Percentiles rank a stretch among this genome's conserved stretches.
These are phyloP conservation scores for Cathartes aura DNA, from an alignment of 2,113 vertebrate species.

Conservation along the genomic window DNA sequence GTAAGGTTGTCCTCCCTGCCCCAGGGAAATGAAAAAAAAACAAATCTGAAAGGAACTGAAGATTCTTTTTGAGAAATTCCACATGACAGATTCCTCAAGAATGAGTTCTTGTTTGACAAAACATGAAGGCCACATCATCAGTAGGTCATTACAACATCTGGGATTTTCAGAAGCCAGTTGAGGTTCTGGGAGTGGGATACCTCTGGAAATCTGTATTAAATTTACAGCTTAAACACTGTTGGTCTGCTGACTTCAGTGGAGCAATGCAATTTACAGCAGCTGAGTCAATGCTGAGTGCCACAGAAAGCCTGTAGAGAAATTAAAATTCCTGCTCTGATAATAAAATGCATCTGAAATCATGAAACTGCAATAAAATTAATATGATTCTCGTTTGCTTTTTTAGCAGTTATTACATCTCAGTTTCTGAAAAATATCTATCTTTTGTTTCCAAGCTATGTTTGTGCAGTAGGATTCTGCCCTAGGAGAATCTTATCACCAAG, in stretches of 20 bases:
- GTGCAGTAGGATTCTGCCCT: conserved; percentile 44
- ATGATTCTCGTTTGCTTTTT: background rate
- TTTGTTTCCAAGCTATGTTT: conserved; percentile 40
- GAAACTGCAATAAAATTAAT: conserved; percentile 55
- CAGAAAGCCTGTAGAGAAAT: conserved; percentile 37
- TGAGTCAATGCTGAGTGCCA: conserved; percentile 12
- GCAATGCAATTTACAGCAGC: conserved; percentile 30
- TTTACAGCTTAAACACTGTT: conserved; percentile 1
- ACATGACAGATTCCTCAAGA: background rate
- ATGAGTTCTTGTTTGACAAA: background rate
- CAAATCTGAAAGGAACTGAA: background rate
- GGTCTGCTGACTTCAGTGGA: background rate
- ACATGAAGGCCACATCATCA: background rate
- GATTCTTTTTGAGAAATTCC: background rate
- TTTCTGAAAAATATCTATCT: conserved; percentile 45
- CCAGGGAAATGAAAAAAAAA: background rate
- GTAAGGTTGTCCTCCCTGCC: background rate
- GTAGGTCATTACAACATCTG: background rate
- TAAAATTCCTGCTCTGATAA: conserved; percentile 59
- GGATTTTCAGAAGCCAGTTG: background rate
- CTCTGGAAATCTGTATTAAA: conserved; percentile 27
- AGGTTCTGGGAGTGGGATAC: background rate
- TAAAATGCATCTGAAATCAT: conserved; percentile 47
- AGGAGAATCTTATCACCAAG: conserved; percentile 42
- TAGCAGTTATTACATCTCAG: conserved; percentile 41